Evolutionary conservation across 2,888 invertebrate genomes (phyloP), one percentile per base, ranked within the genome.

Genomic region (Dynastes maya): DNA sequence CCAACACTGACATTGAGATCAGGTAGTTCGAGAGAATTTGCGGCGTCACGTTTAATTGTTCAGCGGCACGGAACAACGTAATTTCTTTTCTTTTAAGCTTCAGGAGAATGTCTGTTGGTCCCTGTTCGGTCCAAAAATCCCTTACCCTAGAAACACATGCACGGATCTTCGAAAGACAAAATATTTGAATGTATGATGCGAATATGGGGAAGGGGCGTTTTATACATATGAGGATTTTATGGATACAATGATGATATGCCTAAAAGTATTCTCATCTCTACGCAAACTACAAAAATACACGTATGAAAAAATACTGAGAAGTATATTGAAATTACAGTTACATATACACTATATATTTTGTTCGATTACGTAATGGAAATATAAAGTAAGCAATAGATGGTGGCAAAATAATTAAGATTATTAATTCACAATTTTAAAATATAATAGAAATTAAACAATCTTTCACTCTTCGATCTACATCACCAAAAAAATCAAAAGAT

Each of bases 51-150:
- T 95, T 95, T 49, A 95, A 89, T 84, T 94, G 93, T 85, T 94
- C 92, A 0, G 95, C 94, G 0, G 95, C 95, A 63, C 94, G 91
- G 85, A 93, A 94, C 68, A 95, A 86, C 0, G 94, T 92, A 78
- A 95, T 91, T 86, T 95, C 94, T 82, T 95, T 94, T 22, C 93
- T 89, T 85, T 94, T 94, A 58, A 95, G 89, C 82, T 94, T 92
- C 78, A 93, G 91, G 80, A 95, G 87, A 68, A 95, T 92, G 82
- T 95, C 95, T 1, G 94, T 92, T 0, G 95, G 94, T 0, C 94
- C 94, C 83, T 94, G 94, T 83, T 94, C 94, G 79, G 93, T 93
- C 95, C 95, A 95, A 89, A 94, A 94, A 86, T 95, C 95, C 77
- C 94, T 89, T 80, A 91, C 91, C 88, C 92, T 92, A 86, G 40